phyloP scores from a whole-genome alignment of 1,140 invertebrate species.

The Callitettix versicolor region DNA sequence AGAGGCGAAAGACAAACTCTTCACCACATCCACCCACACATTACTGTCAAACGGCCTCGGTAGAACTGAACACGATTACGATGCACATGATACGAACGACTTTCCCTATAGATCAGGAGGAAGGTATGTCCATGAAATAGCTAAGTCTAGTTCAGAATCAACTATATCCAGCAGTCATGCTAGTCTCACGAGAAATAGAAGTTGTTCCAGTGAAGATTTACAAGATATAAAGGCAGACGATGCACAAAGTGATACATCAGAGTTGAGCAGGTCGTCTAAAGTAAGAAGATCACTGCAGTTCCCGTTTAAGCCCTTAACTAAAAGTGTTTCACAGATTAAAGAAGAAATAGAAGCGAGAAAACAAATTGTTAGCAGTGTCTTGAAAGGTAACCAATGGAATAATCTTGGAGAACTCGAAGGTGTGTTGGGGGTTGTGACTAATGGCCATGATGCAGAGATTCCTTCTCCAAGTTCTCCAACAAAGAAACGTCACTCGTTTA shows the following conservation, averaged over 20 bases:
- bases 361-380: constrained; percentile 8
- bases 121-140: background rate
- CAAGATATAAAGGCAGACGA: constrained; percentile 2
- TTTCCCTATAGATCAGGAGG: background rate
- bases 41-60: background rate
- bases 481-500: constrained; percentile 34
- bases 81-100: constrained; percentile 1
- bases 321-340: constrained; percentile 12
- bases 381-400: constrained; percentile 11
- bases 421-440: constrained; percentile 4
- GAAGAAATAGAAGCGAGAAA: constrained; percentile 15
- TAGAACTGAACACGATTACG: background rate
- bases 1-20: constrained; percentile 10
- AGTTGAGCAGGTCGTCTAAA: constrained; percentile 46
- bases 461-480: background rate
- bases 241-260: background rate
- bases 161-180: constrained; percentile 21
- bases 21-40: background rate
- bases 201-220: constrained; percentile 17
- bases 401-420: constrained; percentile 15
- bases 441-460: background rate
- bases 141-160: constrained; percentile 4
- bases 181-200: constrained; percentile 4
- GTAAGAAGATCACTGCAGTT: constrained; percentile 49
- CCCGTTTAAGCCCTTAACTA: constrained; percentile 31